These are phyloP conservation scores for Pristionchus arcanus DNA, from an alignment of 2,888 invertebrate genomes.

Conservation along the genomic window DNA sequence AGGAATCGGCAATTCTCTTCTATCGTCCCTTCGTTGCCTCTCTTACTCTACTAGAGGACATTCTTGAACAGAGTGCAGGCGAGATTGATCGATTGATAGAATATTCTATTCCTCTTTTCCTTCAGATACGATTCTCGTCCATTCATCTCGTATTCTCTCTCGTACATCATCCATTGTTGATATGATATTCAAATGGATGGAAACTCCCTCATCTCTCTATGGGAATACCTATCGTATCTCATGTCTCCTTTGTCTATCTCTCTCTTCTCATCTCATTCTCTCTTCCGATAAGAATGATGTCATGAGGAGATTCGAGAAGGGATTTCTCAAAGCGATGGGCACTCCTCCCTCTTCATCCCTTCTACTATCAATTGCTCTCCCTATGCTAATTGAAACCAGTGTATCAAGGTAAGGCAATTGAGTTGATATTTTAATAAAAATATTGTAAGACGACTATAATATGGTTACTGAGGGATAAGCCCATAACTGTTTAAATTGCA, in stretches of 20 bases:
- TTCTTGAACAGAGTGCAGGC: slow-evolving; percentile 51
- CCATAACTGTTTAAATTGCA: not conserved
- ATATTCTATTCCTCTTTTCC: not conserved
- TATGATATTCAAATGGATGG: slow-evolving; percentile 40
- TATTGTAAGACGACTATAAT: too few relatives aligned
- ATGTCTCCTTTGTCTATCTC: not conserved
- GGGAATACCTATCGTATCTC: slow-evolving; percentile 31
- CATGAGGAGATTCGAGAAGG: slow-evolving; percentile 15
- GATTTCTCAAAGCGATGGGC: not conserved
- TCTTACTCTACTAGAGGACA: slow-evolving; percentile 52
- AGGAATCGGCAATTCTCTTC: slow-evolving; percentile 53
- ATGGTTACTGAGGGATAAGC: too few relatives aligned
- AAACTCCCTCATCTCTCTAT: not conserved
- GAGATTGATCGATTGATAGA: not conserved
- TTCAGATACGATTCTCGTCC: slow-evolving; percentile 11
- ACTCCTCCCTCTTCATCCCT: slow-evolving; percentile 49
- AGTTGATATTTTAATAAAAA: too few relatives aligned
- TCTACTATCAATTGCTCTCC: slow-evolving; percentile 15
- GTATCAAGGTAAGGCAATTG: slow-evolving; percentile 17
- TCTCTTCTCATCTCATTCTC: slow-evolving; percentile 53
- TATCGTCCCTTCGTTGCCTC: slow-evolving; percentile 48
- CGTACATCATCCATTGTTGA: slow-evolving; percentile 44
- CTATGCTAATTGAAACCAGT: slow-evolving; percentile 37
- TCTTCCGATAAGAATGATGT: slow-evolving; percentile 34
- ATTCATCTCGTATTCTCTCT: slow-evolving; percentile 40